A percentile compares a stretch with the other conserved stretches of the same genome.
These are phyloP conservation scores for Limnephilus auricula DNA, from an alignment of 2,888 invertebrate genomes.

Conservation along the genomic window DNA sequence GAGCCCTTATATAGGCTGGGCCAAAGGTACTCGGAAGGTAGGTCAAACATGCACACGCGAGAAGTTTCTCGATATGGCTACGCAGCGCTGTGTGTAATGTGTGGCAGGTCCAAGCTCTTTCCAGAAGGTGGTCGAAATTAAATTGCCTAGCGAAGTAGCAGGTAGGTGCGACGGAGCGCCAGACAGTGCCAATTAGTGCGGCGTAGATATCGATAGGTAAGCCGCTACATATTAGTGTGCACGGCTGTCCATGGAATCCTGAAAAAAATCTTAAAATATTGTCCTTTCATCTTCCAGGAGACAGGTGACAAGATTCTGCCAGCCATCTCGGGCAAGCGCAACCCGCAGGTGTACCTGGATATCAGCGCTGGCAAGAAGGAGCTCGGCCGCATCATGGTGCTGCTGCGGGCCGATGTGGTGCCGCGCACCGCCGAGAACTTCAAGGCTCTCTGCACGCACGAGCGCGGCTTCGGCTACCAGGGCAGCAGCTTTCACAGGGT, in stretches of 20 bases:
- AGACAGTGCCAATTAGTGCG: too few relatives aligned
- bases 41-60: too few relatives aligned
- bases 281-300: slow-evolving; percentile 53
- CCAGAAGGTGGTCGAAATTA: too few relatives aligned
- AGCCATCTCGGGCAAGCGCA: slow-evolving; percentile 73
- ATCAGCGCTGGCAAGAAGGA: slow-evolving; percentile 93
- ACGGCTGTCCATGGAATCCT: neutral
- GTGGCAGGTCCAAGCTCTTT: too few relatives aligned
- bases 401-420: slow-evolving; percentile 93
- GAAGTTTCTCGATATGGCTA: too few relatives aligned
- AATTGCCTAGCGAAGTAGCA: too few relatives aligned
- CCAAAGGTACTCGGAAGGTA: too few relatives aligned
- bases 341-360: slow-evolving; percentile 97
- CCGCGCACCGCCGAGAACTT: slow-evolving; percentile 98
- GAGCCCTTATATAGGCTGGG: too few relatives aligned
- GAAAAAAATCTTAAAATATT: neutral
- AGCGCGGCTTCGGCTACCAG: slow-evolving; percentile 97
- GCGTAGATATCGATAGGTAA: too few relatives aligned
- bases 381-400: slow-evolving; percentile 93
- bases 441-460: slow-evolving; percentile 94
- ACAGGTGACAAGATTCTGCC: slow-evolving; percentile 70
- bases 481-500: slow-evolving; percentile 94
- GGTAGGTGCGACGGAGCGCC: too few relatives aligned
- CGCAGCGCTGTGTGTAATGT: too few relatives aligned
- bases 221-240: too few relatives aligned